Percentiles rank a stretch among this genome's conserved stretches.
phyloP scores from a whole-genome alignment of 2,888 invertebrate species.

The Caenorhabditis sp. region DNA sequence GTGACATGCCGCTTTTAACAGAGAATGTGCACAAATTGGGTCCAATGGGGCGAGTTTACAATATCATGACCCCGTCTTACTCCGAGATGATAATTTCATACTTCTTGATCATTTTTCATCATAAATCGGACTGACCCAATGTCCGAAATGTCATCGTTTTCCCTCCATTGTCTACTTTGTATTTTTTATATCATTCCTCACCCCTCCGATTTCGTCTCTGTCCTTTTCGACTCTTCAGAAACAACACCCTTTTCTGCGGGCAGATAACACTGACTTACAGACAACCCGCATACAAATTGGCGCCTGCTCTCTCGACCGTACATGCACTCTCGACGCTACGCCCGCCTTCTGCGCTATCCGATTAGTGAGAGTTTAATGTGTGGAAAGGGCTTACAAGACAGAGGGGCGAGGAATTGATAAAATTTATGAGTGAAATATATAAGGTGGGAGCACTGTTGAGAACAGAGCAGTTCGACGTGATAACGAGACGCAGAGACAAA shows the following conservation, averaged over 20 bases:
- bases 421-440: conserved; percentile 57
- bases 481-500: conserved; percentile 44
- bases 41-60: no score
- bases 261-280: conserved; percentile 40
- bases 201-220: conserved; percentile 20
- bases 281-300: conserved; percentile 36
- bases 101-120: conserved; percentile 38
- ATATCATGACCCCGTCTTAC: neutral
- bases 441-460: conserved; percentile 45
- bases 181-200: conserved; percentile 42
- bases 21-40: no score
- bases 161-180: conserved; percentile 44
- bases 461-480: conserved; percentile 31
- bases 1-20: no score
- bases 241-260: no score
- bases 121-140: conserved; percentile 33
- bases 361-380: conserved; percentile 49
- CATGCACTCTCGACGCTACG: conserved; percentile 35
- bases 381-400: conserved; percentile 51
- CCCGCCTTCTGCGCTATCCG: conserved; percentile 54
- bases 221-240: conserved; percentile 1
- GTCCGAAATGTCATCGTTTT: conserved; percentile 32
- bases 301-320: neutral
- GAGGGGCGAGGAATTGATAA: conserved; percentile 45
- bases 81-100: neutral